These are phyloP conservation scores for Petrosia ficiformis DNA, from an alignment of 37 sponge, comb jelly and placozoan species.

Conservation along the genomic window DNA sequence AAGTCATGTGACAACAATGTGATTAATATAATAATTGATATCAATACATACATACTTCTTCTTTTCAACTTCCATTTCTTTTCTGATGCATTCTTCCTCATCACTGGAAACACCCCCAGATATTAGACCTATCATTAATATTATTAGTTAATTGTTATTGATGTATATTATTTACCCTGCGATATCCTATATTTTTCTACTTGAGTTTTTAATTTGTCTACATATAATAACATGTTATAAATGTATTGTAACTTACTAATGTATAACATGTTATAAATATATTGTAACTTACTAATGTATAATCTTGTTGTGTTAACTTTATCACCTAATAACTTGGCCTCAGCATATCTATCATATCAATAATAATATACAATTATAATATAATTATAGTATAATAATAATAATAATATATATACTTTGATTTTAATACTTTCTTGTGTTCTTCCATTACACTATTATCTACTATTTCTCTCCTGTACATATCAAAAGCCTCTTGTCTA, in stretches of 20 bases:
- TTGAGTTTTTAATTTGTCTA: slow-evolving; percentile 79
- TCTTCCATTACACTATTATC: slow-evolving; percentile 62
- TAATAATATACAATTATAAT: too few relatives aligned
- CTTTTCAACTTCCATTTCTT: slow-evolving; percentile 8
- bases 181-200: slow-evolving; percentile 64
- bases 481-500: slow-evolving; percentile 96
- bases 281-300: slow-evolving; percentile 80
- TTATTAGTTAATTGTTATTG: too few relatives aligned
- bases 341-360: slow-evolving; percentile 81
- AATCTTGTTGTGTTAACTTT: slow-evolving; percentile 69
- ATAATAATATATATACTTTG: slow-evolving; percentile 67
- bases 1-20: background rate
- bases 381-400: too few relatives aligned
- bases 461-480: slow-evolving; percentile 74
- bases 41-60: background rate
- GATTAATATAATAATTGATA: background rate
- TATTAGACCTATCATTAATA: too few relatives aligned
- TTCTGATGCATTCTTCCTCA: background rate
- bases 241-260: too few relatives aligned
- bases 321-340: slow-evolving; percentile 93
- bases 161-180: slow-evolving; percentile 47
- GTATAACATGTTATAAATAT: background rate
- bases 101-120: too few relatives aligned
- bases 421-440: slow-evolving; percentile 78
- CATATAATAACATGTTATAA: background rate